Evolutionary conservation across 2,113 vertebrate genomes (phyloP).

Genomic region (Oryzias woworae): DNA sequence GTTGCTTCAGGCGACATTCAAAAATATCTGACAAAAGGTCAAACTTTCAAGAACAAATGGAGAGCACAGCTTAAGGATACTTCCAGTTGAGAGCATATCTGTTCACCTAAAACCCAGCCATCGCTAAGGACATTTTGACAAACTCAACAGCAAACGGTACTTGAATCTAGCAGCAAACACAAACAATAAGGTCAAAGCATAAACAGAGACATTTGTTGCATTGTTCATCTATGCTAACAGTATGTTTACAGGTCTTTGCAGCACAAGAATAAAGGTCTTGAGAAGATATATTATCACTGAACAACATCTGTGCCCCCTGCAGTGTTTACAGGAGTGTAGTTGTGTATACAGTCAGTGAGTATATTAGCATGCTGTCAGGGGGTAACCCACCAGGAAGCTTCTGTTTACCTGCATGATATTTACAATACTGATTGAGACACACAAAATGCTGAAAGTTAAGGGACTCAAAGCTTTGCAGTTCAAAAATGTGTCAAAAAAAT

Average conservation of each 20-base stretch:
- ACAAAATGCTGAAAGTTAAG: neutral
- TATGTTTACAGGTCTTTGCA: slow-evolving; percentile 28
- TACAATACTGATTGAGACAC: slow-evolving; percentile 60
- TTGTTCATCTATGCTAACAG: slow-evolving; percentile 31
- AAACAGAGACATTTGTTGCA: slow-evolving; percentile 31
- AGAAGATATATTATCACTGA: slow-evolving; percentile 24
- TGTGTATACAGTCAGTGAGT: slow-evolving; percentile 49
- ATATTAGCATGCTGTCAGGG: slow-evolving; percentile 69
- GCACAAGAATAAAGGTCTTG: slow-evolving; percentile 47
- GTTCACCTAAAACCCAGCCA: slow-evolving; percentile 1
- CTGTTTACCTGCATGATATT: slow-evolving; percentile 57
- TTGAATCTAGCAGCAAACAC: slow-evolving; percentile 62
- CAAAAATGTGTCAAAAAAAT: too few species aligned
- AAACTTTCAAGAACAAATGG: too few species aligned
- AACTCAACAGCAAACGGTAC: slow-evolving; percentile 39
- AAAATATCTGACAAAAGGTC: neutral
- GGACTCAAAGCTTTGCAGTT: too few species aligned
- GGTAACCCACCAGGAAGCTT: slow-evolving; percentile 53
- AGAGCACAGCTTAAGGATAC: neutral
- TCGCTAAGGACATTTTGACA: slow-evolving; percentile 16
- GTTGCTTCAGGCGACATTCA: too few species aligned
- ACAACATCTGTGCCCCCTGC: slow-evolving; percentile 17
- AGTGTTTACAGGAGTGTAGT: slow-evolving; percentile 36
- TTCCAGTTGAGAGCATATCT: slow-evolving; percentile 15
- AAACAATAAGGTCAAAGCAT: slow-evolving; percentile 38